phyloP scores from a whole-genome alignment of 1,140 invertebrate species.

The Metaphire vulgaris region DNA sequence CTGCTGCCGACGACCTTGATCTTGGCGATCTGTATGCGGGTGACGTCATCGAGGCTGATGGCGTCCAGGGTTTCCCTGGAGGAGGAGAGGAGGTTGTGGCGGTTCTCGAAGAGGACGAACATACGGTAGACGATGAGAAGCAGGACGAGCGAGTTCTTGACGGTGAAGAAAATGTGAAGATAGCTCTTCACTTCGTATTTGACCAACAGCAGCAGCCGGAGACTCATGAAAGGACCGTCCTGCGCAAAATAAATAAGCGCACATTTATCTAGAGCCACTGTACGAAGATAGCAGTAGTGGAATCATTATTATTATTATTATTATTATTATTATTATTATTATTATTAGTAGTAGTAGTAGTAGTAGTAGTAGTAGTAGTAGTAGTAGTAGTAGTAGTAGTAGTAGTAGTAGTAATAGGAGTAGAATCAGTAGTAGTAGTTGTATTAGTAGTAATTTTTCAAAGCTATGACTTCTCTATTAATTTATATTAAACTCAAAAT shows the following conservation, averaged over 20 bases:
- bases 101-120: conserved; percentile 6
- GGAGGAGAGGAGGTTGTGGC: background rate
- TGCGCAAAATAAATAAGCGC: too few relatives aligned
- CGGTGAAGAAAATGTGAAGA: conserved; percentile 20
- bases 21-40: background rate
- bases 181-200: conserved; percentile 12
- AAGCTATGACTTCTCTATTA: too few relatives aligned
- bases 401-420: too few relatives aligned
- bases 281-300: background rate
- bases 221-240: conserved; percentile 8
- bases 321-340: background rate
- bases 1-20: background rate
- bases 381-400: too few relatives aligned
- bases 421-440: too few relatives aligned
- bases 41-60: background rate
- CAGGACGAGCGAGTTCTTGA: conserved; percentile 22
- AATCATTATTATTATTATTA: background rate
- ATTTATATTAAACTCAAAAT: too few relatives aligned
- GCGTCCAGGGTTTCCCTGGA: background rate
- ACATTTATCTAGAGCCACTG: background rate
- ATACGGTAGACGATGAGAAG: conserved; percentile 18
- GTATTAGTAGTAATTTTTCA: too few relatives aligned
- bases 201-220: conserved; percentile 11
- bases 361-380: too few relatives aligned
- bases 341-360: background rate